Conservation (phyloP, 2,797 vertebrate genomes). For the Lagodon rhomboides region DNA sequence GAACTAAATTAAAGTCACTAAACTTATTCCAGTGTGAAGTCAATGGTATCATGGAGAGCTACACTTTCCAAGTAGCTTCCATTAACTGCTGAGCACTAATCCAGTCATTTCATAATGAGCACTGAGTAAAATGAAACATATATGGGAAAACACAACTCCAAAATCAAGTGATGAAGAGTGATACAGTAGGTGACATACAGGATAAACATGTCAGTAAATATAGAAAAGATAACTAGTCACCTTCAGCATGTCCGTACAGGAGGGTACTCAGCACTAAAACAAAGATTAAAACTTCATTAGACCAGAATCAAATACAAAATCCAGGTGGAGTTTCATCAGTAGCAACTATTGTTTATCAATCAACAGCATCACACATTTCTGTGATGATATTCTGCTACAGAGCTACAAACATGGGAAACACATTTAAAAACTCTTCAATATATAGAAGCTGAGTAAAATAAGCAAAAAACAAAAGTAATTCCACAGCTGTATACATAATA, state of each 20-base stretch:
- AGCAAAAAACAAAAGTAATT: too few relatives aligned
- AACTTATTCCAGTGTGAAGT: too few relatives aligned
- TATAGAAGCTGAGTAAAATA: too few relatives aligned
- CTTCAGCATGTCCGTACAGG: conserved; percentile 4
- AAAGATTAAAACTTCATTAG: conserved; percentile 4
- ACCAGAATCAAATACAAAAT: too few relatives aligned
- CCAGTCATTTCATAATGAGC: too few relatives aligned
- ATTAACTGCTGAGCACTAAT: too few relatives aligned
- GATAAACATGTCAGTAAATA: neutral
- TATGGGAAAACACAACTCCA: neutral
- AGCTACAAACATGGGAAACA: too few relatives aligned
- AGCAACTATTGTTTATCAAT: neutral
- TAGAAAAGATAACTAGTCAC: neutral
- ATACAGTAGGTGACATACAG: neutral
- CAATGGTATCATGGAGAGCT: too few relatives aligned
- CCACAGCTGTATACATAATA: neutral
- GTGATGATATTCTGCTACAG: neutral
- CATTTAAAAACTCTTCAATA: too few relatives aligned
- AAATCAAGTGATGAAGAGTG: neutral
- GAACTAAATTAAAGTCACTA: too few relatives aligned
- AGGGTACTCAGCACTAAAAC: conserved; percentile 42
- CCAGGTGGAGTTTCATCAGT: too few relatives aligned
- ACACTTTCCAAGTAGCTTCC: too few relatives aligned
- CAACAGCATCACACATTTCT: neutral
- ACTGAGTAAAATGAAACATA: neutral